These are phyloP conservation scores for Cirrhinus mrigala DNA, from an alignment of 2,797 vertebrate species.

Conservation along the genomic window DNA sequence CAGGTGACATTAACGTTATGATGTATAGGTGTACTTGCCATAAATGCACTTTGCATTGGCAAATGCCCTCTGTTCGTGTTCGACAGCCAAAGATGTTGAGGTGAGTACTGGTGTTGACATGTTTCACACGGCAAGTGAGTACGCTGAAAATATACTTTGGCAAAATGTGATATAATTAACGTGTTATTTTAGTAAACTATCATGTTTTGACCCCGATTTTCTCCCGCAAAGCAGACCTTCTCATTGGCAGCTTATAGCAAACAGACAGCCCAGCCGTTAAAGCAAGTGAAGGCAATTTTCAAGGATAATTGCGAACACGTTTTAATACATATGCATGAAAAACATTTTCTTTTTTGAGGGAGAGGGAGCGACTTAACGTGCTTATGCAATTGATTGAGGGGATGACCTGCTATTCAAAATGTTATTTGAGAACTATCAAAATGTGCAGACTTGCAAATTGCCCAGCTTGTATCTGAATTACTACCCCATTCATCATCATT, in stretches of 20 bases:
- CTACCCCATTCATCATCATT: slow-evolving; percentile 99
- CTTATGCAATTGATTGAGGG: slow-evolving; percentile 99
- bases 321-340: slow-evolving; percentile 99
- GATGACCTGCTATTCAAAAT: slow-evolving; percentile 99
- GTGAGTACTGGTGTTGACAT: background rate
- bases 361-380: slow-evolving; percentile 89
- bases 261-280: slow-evolving; percentile 86
- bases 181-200: slow-evolving; percentile 13
- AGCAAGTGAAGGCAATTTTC: slow-evolving; percentile 99
- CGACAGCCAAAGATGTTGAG: background rate
- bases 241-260: slow-evolving; percentile 51
- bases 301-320: slow-evolving; percentile 99
- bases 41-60: background rate
- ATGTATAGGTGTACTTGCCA: background rate
- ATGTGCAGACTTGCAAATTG: slow-evolving; percentile 99
- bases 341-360: slow-evolving; percentile 84
- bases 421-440: slow-evolving; percentile 99
- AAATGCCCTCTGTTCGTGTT: background rate
- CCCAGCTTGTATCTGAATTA: slow-evolving; percentile 99
- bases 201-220: slow-evolving; percentile 36
- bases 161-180: background rate
- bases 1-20: background rate
- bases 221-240: slow-evolving; percentile 43
- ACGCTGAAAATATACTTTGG: background rate
- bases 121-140: background rate